Base-by-base conservation (phyloP, 2,888 invertebrate genomes). In the Archips crataeganus region DNA sequence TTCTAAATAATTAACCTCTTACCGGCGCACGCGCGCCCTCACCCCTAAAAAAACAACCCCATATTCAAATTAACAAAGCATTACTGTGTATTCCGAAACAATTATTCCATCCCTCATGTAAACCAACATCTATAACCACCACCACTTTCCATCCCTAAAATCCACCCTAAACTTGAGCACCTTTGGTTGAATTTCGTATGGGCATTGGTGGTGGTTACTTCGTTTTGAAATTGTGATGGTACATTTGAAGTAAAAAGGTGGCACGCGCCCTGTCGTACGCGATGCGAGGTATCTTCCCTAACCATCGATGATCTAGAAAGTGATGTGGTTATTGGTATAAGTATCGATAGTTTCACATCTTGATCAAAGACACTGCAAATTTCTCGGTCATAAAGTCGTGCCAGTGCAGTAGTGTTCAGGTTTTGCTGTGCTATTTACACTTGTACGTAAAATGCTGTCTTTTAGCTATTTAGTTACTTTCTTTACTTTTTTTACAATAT, bases 31-130 rank as follows among this genome's bases (percentile, higher is more conserved):
- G 93, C 93, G 91, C 91, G 86, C 89, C 84, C 86, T 77, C 23
- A 1, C 23, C 84, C 87, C 85, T 81, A 78, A 74, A 80, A 81
- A 86, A 84, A 79, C 80, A 84, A 84, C 87, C 85, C 83, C 65
- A 81, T 92, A 94, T 94, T 94, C 91, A 93, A 94, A 94, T 94
- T 93, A 93, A 93, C 93, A 93, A 92, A 92, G 90, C 93, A 93
- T 92, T 93, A 92, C 90, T 85, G 87, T 85, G 88, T 90, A 89
- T 91, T 90, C 86, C 86, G 81, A 86, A 87, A 87, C 88, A 90
- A 92, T 91, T 91, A 91, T 91, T 90, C 85, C 85, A 88, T 87
- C 86, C 85, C 77, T 80, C 77, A 77, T 77, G 65, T 74, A 83
- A 85, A 84, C 84, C 80, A 78, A 81, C 80, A 77, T 83, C 81